Conservation (phyloP, 2,888 invertebrate species). For the Alloscopus bannaensis region DNA sequence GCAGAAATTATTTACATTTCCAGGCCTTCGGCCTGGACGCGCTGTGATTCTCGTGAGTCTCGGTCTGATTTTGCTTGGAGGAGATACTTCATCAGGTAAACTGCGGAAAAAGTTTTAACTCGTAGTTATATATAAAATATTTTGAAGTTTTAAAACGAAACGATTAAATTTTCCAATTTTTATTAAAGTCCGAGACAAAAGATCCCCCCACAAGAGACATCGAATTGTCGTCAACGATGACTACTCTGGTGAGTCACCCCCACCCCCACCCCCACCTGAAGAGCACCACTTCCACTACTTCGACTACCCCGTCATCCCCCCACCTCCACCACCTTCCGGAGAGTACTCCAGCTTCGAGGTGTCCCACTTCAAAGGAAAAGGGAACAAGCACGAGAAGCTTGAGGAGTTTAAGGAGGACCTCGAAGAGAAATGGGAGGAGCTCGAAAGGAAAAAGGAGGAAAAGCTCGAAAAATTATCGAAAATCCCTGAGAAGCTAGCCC, state of each 20-base stretch:
- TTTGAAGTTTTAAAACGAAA: no score
- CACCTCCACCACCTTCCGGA: constrained; percentile 17
- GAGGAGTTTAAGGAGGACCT: constrained; percentile 19
- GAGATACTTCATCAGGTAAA: no score
- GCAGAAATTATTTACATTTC: no score
- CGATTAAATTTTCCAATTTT: no score
- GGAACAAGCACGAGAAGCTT: constrained; percentile 12
- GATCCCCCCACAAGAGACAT: constrained; percentile 38
- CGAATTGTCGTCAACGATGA: constrained; percentile 16
- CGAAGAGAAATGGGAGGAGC: neutral
- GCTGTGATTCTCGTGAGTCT: no score
- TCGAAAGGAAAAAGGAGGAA: constrained; percentile 31
- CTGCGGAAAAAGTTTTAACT: no score
- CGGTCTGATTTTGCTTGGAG: no score
- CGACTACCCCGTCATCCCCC: neutral
- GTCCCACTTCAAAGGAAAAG: neutral
- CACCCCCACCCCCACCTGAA: constrained; percentile 27
- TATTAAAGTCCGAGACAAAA: neutral
- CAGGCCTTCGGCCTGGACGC: no score
- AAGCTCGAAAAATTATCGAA: constrained; percentile 28
- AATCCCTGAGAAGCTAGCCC: constrained; percentile 29
- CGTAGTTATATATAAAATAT: no score
- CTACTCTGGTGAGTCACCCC: neutral
- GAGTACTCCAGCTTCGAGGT: constrained; percentile 9
- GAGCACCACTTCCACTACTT: constrained; percentile 23